Conservation (phyloP, 2,797 vertebrate genomes). For the Miichthys miiuy region DNA sequence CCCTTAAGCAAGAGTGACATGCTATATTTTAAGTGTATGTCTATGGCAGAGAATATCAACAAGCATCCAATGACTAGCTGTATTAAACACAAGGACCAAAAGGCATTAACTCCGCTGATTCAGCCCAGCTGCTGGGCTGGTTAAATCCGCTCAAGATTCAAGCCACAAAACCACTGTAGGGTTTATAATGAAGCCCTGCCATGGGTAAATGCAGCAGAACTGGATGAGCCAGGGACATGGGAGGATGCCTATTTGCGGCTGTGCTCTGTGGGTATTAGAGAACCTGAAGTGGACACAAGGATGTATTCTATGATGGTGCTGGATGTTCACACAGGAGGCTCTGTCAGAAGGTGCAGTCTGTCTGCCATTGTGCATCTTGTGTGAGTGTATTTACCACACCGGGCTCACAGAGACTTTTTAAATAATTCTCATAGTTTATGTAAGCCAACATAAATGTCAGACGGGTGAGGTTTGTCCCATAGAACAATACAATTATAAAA, state of each 20-base stretch:
- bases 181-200: constrained; percentile 56
- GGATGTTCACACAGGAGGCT: constrained; percentile 14
- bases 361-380: neutral
- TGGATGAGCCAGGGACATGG: constrained; percentile 37
- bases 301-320: constrained; percentile 17
- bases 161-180: constrained; percentile 58
- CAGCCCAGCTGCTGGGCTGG: constrained; percentile 40
- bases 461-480: neutral
- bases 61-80: constrained; percentile 20
- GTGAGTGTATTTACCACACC: neutral
- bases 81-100: constrained; percentile 41
- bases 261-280: constrained; percentile 32
- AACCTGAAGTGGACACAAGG: constrained; percentile 36
- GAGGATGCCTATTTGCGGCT: constrained; percentile 42
- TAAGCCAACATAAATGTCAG: constrained; percentile 2
- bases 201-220: constrained; percentile 34
- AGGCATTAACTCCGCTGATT: constrained; percentile 56
- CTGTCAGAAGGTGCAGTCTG: neutral
- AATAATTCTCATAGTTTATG: neutral
- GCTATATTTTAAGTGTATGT: constrained; percentile 21
- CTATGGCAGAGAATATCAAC: constrained; percentile 7
- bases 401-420: neutral
- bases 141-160: constrained; percentile 45
- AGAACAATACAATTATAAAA: neutral
- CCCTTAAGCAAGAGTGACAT: constrained; percentile 3